Evolutionary conservation across 2,888 invertebrate species (phyloP).

Genomic region (Pseudococcus jackbeardsleyi): DNA sequence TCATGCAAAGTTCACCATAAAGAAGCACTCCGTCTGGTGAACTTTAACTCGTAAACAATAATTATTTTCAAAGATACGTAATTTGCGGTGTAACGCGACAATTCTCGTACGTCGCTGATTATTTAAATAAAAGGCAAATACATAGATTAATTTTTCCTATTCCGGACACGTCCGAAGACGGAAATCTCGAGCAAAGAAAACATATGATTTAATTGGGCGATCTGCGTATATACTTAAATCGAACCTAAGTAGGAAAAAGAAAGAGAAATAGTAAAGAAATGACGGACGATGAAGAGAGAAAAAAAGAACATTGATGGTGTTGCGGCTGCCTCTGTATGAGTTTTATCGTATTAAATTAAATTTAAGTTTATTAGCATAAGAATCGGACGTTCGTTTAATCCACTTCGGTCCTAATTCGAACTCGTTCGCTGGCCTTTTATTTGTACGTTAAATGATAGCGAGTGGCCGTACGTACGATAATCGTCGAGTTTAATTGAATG

Average conservation of each 20-base stretch:
- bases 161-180: not conserved
- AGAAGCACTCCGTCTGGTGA: not conserved
- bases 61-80: not conserved
- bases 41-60: slow-evolving; percentile 9
- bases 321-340: not conserved
- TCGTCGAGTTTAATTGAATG: slow-evolving; percentile 49
- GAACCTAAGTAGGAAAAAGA: not conserved
- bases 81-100: not conserved
- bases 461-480: not conserved
- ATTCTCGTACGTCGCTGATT: not conserved
- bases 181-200: not conserved
- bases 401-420: slow-evolving; percentile 31
- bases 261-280: not conserved
- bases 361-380: slow-evolving; percentile 45
- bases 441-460: not conserved
- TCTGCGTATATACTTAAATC: not conserved
- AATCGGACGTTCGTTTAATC: slow-evolving; percentile 37
- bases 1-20: not conserved
- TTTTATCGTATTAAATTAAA: slow-evolving; percentile 37
- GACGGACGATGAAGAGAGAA: not conserved
- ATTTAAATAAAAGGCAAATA: not conserved
- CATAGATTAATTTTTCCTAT: not conserved
- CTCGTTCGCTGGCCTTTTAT: slow-evolving; percentile 31
- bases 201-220: not conserved
- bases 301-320: slow-evolving; percentile 8